Evolutionary conservation across 1,140 invertebrate genomes (phyloP), one percentile per base, ranked within the genome.

Genomic region (Drosophila ironensis): DNA sequence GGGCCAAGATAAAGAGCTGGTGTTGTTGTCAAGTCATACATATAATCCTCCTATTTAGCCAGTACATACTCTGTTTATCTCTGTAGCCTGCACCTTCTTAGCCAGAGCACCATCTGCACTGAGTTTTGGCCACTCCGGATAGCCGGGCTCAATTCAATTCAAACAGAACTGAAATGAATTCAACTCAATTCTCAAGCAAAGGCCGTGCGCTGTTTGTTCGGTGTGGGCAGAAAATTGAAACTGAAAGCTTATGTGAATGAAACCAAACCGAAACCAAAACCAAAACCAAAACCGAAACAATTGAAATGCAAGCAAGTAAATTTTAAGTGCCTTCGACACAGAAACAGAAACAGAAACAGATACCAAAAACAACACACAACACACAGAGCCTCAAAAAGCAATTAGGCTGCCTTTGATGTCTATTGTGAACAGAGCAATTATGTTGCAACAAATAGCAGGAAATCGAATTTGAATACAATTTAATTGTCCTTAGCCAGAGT

Each of bases 161-260:
- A 51, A 37, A 37, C 14, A 16, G 33, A 37, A 37, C 12, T 37
- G 33, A 37, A 37, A 37, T 37, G 33, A 37, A 37, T 37, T 44
- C 28, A 33, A 33, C 30, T 56, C 19, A 67, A 27, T 25, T 57
- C 53, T 59, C 41, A 82, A 56, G 61, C 73, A 84, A 81, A 77
- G 77, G 78, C 77, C 78, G 27, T 81, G 78, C 77, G 72, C 77
- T 84, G 78, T 82, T 84, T 82, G 78, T 82, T 82, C 78, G 72
- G 78, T 84, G 78, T 78, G 73, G 74, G 78, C 78, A 82, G 68
- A 82, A 76, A 63, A 67, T 53, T 38, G 14, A 54, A 46, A 40
- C 56, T 11, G 28, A 30, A 63, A 47, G 17, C 44, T 40, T 45
- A 69, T 48, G 64, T 48, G 41, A 57, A 69, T 47, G 44, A 47